Conservation (phyloP, 2,113 vertebrate genomes). For the Desmodus rotundus region DNA sequence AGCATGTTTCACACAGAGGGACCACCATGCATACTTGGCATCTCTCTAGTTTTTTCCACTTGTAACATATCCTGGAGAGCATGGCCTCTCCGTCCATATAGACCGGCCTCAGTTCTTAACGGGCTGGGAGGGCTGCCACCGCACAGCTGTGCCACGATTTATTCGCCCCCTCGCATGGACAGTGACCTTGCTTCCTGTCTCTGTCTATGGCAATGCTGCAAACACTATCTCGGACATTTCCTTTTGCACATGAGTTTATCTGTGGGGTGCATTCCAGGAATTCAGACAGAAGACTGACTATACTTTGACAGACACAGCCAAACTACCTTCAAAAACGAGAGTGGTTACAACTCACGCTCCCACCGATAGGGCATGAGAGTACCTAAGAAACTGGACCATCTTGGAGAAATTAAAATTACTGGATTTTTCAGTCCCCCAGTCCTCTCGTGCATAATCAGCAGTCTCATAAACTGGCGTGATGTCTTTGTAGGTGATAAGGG, state of each 20-base stretch:
- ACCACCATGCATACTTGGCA: neutral
- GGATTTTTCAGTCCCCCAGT: neutral
- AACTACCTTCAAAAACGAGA: neutral
- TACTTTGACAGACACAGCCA: neutral
- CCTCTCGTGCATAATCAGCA: neutral
- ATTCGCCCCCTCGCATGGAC: neutral
- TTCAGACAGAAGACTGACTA: neutral
- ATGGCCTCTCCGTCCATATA: neutral
- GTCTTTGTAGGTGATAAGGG: neutral
- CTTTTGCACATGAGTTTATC: neutral
- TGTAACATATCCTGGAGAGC: neutral
- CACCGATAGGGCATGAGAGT: neutral
- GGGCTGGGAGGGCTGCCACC: neutral
- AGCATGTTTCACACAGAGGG: neutral
- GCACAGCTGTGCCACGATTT: neutral
- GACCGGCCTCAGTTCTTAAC: neutral
- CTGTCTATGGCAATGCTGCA: neutral
- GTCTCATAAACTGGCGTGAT: neutral
- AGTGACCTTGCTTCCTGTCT: neutral
- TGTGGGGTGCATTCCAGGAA: slow-evolving; percentile 30
- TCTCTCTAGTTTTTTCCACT: neutral
- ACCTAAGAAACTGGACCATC: neutral
- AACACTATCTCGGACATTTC: neutral
- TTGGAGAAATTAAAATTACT: neutral
- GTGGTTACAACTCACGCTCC: neutral